Conservation (phyloP, 2,113 vertebrate genomes). For the Apodemus sylvaticus region DNA sequence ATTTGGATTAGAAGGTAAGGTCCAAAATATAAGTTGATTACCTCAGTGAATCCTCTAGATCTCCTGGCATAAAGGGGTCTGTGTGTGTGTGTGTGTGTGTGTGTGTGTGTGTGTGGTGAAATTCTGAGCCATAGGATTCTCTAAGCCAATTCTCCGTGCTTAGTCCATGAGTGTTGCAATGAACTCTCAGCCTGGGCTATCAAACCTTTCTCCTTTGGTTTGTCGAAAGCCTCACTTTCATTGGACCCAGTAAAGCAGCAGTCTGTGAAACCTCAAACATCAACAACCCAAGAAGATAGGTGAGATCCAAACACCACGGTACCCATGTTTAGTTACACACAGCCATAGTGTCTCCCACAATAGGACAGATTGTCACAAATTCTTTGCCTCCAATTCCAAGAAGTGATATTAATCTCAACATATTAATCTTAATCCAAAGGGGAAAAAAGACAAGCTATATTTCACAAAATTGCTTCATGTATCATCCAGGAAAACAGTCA, state of each 20-base stretch:
- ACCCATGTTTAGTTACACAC: not conserved
- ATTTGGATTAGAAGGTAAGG: not conserved
- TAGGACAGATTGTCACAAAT: not conserved
- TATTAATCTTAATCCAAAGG: conserved; percentile 12
- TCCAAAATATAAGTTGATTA: not conserved
- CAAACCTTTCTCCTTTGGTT: not conserved
- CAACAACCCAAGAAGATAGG: conserved; percentile 6
- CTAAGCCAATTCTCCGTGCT: not conserved
- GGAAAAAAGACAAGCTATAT: not conserved
- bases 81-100: not conserved
- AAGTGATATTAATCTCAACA: not conserved
- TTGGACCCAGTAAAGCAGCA: not conserved
- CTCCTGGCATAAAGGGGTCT: not conserved
- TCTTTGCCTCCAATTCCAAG: conserved; percentile 2
- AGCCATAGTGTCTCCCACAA: not conserved
- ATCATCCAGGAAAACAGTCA: not conserved
- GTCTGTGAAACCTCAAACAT: not conserved
- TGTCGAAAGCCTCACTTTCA: not conserved
- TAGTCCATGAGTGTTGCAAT: not conserved
- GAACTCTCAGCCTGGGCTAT: not conserved
- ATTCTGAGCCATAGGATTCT: not conserved
- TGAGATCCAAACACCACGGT: not conserved
- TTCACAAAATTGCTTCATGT: conserved; percentile 56
- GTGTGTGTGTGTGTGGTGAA: not conserved
- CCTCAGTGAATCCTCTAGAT: not conserved